Conservation (phyloP, 2,888 invertebrate genomes). For the Xestia c-nigrum region DNA sequence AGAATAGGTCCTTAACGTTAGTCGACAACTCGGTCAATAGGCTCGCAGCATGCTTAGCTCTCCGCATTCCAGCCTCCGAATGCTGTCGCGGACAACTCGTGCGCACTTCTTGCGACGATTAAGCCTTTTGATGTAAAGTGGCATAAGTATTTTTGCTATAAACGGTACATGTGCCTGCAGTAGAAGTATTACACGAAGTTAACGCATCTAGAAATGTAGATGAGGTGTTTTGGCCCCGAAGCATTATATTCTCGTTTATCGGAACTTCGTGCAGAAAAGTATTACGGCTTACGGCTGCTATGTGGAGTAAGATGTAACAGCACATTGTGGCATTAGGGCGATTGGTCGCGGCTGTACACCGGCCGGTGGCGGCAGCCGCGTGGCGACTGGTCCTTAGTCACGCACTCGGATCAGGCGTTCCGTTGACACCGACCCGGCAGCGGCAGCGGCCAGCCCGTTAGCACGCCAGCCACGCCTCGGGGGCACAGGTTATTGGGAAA, state of each 20-base stretch:
- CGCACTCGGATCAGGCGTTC: constrained; percentile 53
- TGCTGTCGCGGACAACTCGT: constrained; percentile 27
- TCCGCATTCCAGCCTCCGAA: constrained; percentile 59
- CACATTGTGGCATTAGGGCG: constrained; percentile 62
- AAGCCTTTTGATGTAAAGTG: constrained; percentile 41
- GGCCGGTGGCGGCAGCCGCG: constrained; percentile 38
- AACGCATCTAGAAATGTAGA: constrained; percentile 31
- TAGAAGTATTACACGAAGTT: constrained; percentile 23
- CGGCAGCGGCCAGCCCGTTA: constrained; percentile 54
- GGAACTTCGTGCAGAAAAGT: constrained; percentile 55
- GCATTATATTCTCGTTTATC: constrained; percentile 48
- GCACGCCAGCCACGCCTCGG: constrained; percentile 46
- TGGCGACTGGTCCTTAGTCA: constrained; percentile 64
- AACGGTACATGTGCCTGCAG: constrained; percentile 27
- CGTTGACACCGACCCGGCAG: constrained; percentile 48
- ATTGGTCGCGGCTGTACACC: constrained; percentile 65
- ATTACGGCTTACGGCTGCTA: constrained; percentile 58
- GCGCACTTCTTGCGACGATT: constrained; percentile 43
- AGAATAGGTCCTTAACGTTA: constrained; percentile 14
- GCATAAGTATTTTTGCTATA: constrained; percentile 8
- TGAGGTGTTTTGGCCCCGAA: constrained; percentile 22
- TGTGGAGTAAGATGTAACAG: constrained; percentile 59
- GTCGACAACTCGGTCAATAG: constrained; percentile 52
- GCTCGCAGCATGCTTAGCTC: constrained; percentile 29
- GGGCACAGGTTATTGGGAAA: constrained; percentile 64